A percentile compares a stretch with the other conserved stretches of the same genome.
These are phyloP conservation scores for Drosophila subobscura DNA, from an alignment of 1,140 invertebrate species.

Conservation along the genomic window DNA sequence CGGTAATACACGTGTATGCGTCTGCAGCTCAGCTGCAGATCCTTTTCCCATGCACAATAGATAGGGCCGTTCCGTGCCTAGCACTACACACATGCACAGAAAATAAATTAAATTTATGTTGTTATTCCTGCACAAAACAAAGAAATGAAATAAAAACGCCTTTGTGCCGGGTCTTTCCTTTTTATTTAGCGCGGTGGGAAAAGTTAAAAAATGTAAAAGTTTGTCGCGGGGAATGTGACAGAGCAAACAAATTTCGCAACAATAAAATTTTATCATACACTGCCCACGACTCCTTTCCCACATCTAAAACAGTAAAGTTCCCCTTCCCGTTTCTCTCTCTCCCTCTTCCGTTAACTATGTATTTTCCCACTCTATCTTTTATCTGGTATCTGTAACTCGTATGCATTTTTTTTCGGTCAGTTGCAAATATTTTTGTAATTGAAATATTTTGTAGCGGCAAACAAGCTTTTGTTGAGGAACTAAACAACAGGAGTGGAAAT, in stretches of 20 bases:
- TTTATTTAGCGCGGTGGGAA: slow-evolving; percentile 54
- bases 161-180: slow-evolving; percentile 36
- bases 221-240: slow-evolving; percentile 43
- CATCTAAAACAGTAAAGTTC: slow-evolving; percentile 36
- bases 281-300: slow-evolving; percentile 46
- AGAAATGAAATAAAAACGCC: slow-evolving; percentile 9
- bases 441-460: slow-evolving; percentile 57
- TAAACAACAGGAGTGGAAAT: slow-evolving; percentile 44
- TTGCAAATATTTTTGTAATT: slow-evolving; percentile 67
- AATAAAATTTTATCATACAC: slow-evolving; percentile 75
- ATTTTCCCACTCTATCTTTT: not conserved
- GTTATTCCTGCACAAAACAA: slow-evolving; percentile 48
- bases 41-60: no score
- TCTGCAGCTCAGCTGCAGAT: no score
- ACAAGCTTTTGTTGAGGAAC: slow-evolving; percentile 44
- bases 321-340: slow-evolving; percentile 11
- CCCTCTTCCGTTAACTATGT: not conserved
- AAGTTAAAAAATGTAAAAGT: slow-evolving; percentile 55
- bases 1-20: no score
- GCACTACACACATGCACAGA: slow-evolving; percentile 6
- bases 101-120: slow-evolving; percentile 81
- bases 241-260: slow-evolving; percentile 64
- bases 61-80: no score
- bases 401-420: slow-evolving; percentile 35
- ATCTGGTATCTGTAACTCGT: slow-evolving; percentile 18